Evolutionary conservation across 2,888 invertebrate genomes (phyloP), one percentile per base, ranked within the genome.

Genomic region (Cantharis nigra): DNA sequence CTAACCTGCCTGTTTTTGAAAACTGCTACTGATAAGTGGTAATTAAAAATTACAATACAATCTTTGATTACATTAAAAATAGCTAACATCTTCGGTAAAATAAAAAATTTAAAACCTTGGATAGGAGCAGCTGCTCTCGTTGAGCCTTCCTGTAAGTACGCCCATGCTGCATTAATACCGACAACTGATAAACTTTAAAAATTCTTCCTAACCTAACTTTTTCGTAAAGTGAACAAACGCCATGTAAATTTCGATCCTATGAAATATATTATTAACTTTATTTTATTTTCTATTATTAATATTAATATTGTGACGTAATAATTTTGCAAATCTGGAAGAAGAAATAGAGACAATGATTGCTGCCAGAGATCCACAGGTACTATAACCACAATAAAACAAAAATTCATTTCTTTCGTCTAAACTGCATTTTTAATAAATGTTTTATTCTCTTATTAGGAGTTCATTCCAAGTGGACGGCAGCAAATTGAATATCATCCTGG

Each of bases 351-450:
- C 89, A 90, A 96, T 96, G 95, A 96, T 96, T 90, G 95, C 96
- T 92, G 96, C 96, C 90, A 94, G 95, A 90, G 95, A 96, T 91
- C 96, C 96, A 90, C 92, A 95, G 95, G 95, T 95, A 9, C 26
- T 26, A 89, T 65, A 13, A 11, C 49, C 7, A n/a, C n/a, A 30
- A 20, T 9, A 7, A 74, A 16, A 79, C 80, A 75, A 78, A 75
- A 78, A 81, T 83, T 33, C 0, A 75, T 82, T 81, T 75, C 76
- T 76, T 76, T 70, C 79, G 26, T 64, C 67, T 63, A 65, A 65
- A 14, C 72, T 49, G 72, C 70, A 78, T 74, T 70, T 26, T 80
- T 9, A 26, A 26, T 26, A 1, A 16, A 20, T 26, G 26, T 9
- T 1, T 5, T 26, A 62, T 49, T 9, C 26, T 78, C 79, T 70